phyloP scores from a whole-genome alignment of 2,113 vertebrate genomes.

The Raja brachyura region DNA sequence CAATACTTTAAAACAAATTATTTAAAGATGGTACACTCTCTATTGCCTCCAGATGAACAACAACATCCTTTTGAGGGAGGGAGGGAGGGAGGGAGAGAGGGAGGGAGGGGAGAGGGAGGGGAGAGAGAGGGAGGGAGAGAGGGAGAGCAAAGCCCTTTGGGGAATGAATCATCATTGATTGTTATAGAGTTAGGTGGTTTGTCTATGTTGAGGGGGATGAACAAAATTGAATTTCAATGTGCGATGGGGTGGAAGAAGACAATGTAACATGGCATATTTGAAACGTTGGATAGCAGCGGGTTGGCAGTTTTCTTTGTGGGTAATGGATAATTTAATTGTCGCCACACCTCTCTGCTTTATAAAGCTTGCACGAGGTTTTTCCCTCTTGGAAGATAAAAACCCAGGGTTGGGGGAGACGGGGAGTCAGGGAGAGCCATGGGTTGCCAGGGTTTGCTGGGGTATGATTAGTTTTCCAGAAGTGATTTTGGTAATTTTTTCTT shows the following conservation, averaged over 20 bases:
- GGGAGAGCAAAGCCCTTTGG: neutral
- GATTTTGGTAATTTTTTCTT: no score
- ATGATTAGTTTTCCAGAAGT: no score
- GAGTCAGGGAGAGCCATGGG: no score
- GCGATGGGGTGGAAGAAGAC: neutral
- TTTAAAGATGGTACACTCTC: neutral
- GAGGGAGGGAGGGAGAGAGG: neutral
- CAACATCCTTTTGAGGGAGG: neutral
- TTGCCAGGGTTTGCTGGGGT: no score
- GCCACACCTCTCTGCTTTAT: no score
- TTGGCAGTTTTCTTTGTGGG: no score
- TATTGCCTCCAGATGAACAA: neutral
- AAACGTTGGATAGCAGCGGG: no score
- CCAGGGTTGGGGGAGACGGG: no score
- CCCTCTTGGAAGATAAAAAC: no score
- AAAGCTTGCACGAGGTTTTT: no score
- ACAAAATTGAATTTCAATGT: neutral
- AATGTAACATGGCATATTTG: neutral
- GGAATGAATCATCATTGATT: neutral
- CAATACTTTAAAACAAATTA: neutral
- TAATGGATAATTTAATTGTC: no score
- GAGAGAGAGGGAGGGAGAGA: neutral
- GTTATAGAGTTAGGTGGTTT: neutral
- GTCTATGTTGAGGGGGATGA: neutral
- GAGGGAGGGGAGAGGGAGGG: no score